Base-by-base conservation (phyloP, 2,797 vertebrate genomes). In the Dallia pectoralis region DNA sequence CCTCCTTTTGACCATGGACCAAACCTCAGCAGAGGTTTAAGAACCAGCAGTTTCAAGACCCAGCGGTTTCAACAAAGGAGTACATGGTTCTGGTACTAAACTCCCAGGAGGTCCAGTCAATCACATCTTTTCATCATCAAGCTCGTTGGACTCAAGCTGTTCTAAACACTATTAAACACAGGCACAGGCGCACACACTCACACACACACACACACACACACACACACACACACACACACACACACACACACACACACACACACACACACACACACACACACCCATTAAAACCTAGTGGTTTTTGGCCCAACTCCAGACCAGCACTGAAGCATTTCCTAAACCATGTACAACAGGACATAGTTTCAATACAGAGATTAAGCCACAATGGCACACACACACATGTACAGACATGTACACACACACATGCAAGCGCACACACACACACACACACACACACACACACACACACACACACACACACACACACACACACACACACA, bases 311-410 rank as follows among this genome's bases (percentile, higher is more conserved):
- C 80, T 25, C 36, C 77, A 91, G 83, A 82, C 87, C 84, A 33
- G 84, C 82, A 80, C 83, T 87, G 86, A 91, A 84, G 81, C 88
- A 87, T 93, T 93, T 92, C 89, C 89, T 88, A 85, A 90, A 92
- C 90, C 85, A 88, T 75, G 84, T 7, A 93, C 91, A 91, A 78
- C 91, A 91, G 82, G 78, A 88, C 62, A 79, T 89, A 87, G 90
- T 90, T 92, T 90, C 91, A 88, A 86, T 81, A 86, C n/a, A n/a
- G 44, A 73, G 91, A 87, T 63, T 77, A 8, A 78, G 77, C 9
- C 86, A 88, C 87, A 89, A 86, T 88, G 89, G 89, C 91, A 91
- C 89, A 90, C 89, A 40, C 12, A 0, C 27, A 63, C 61, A 32
- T 1, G 18, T 29, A 18, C 62, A 32, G 25, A 32, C 62, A 64